Evolutionary conservation across 2,113 vertebrate species (phyloP).

Genomic region (Eurypyga helias): DNA sequence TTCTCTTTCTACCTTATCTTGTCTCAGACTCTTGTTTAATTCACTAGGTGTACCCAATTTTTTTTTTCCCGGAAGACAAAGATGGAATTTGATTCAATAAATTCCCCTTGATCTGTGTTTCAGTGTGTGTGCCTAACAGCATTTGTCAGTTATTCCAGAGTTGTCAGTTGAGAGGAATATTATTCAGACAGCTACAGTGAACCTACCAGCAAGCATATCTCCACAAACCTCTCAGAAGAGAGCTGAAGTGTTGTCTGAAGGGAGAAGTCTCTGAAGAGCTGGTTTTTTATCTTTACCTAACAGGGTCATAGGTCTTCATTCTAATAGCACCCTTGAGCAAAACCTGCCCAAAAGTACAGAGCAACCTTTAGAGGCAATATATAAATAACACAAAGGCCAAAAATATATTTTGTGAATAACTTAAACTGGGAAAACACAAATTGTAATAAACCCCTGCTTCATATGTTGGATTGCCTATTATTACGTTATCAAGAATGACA

Average conservation of each 20-base stretch:
- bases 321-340: not conserved
- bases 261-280: not conserved
- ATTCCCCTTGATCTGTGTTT: not conserved
- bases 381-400: not conserved
- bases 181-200: not conserved
- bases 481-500: conserved; percentile 1
- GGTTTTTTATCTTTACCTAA: not conserved
- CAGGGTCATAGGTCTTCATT: not conserved
- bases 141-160: not conserved
- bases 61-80: not conserved
- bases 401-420: not conserved
- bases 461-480: not conserved
- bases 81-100: not conserved
- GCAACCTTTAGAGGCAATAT: not conserved
- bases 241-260: not conserved
- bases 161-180: not conserved
- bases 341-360: not conserved
- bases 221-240: not conserved
- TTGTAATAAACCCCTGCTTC: not conserved
- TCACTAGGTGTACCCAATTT: not conserved
- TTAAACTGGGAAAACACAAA: not conserved
- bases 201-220: not conserved
- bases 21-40: not conserved
- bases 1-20: not conserved
- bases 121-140: not conserved